Evolutionary conservation across 2,113 vertebrate genomes (phyloP).

Genomic region (Aplodontia rufa): DNA sequence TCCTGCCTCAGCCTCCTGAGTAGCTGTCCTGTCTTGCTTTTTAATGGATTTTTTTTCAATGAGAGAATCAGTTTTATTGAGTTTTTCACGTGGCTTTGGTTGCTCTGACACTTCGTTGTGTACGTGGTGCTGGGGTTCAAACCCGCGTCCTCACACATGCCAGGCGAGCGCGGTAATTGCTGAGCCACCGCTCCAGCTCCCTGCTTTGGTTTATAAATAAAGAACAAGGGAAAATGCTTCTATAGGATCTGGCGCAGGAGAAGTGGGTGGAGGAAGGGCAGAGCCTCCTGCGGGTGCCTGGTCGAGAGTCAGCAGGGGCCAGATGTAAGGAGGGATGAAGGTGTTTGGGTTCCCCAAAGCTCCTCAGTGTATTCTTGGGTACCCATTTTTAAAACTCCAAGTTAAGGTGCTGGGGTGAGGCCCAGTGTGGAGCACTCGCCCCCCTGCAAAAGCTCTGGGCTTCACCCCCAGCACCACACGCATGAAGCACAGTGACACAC

Average conservation of each 20-base stretch:
- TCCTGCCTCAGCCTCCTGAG: background rate
- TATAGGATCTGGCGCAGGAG: fast-evolving
- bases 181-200: no score
- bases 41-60: no score
- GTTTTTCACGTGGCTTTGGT: no score
- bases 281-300: background rate
- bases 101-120: no score
- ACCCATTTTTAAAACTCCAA: background rate
- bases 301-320: no score
- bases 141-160: no score
- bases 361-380: background rate
- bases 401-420: background rate
- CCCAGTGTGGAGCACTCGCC: background rate
- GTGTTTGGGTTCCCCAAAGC: background rate
- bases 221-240: background rate
- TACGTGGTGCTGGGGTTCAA: no score
- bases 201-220: background rate
- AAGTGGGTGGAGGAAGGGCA: background rate
- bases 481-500: background rate
- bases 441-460: background rate
- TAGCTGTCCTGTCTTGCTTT: background rate
- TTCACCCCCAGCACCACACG: background rate
- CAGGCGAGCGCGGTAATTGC: no score
- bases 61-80: no score
- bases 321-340: no score